A percentile compares a stretch with the other conserved stretches of the same genome.
phyloP scores from a whole-genome alignment of 2,797 vertebrate species.

The Carcharodon carcharias region DNA sequence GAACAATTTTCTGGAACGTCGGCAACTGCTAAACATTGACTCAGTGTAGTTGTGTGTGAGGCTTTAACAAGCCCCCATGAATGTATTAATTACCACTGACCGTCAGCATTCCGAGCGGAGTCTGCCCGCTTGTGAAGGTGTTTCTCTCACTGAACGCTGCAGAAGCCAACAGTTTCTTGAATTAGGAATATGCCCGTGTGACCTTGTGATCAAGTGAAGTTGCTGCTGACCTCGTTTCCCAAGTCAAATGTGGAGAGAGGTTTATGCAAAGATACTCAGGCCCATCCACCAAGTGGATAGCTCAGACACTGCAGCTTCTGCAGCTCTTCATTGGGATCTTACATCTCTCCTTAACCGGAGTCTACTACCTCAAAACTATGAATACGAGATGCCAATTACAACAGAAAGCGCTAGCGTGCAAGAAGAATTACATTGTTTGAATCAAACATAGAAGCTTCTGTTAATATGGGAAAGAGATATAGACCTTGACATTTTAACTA shows the following conservation, averaged over 20 bases:
- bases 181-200: neutral
- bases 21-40: neutral
- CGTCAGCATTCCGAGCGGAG: neutral
- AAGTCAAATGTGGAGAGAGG: neutral
- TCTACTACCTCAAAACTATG: neutral
- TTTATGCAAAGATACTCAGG: neutral
- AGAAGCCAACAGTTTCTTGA: neutral
- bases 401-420: neutral
- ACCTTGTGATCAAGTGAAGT: neutral
- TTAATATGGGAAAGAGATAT: neutral
- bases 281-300: neutral
- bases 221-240: neutral
- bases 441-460: neutral
- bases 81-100: neutral
- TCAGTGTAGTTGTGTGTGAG: neutral
- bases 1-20: neutral
- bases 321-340: neutral
- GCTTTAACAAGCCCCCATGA: neutral
- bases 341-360: neutral
- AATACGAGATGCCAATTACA: neutral
- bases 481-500: neutral
- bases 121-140: neutral
- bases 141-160: neutral
- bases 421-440: neutral
- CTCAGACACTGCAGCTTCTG: neutral